These are phyloP conservation scores for Rhizoglyphus robini DNA, from an alignment of 1,140 invertebrate genomes.

Conservation along the genomic window DNA sequence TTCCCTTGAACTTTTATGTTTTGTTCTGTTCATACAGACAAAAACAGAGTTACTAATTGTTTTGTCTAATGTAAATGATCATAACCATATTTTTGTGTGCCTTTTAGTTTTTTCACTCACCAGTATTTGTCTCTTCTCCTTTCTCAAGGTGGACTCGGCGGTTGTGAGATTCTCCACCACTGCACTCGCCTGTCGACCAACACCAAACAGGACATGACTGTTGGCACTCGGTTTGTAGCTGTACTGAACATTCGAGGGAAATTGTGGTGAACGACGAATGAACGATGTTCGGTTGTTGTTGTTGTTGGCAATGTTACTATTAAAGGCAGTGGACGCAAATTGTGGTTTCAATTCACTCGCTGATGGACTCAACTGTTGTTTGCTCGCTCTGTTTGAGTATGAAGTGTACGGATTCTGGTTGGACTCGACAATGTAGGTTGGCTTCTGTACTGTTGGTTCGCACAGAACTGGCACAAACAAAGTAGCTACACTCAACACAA, in stretches of 20 bases:
- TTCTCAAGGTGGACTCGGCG: not conserved
- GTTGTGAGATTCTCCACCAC: not conserved
- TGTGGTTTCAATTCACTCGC: too few species aligned
- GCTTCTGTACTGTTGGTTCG: not conserved
- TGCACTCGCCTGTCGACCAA: not conserved
- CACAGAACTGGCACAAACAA: not conserved
- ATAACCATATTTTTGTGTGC: not conserved
- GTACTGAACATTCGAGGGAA: not conserved
- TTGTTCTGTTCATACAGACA: too few species aligned
- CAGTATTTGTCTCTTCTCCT: not conserved
- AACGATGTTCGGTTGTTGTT: not conserved
- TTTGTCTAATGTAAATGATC: not conserved
- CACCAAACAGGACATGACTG: not conserved
- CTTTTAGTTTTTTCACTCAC: not conserved
- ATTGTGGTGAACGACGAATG: not conserved
- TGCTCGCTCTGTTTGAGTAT: too few species aligned
- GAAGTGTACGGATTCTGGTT: not conserved
- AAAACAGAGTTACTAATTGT: too few species aligned
- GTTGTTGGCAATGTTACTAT: not conserved
- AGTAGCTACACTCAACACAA: not conserved
- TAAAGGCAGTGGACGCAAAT: not conserved
- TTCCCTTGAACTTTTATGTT: too few species aligned
- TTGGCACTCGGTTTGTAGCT: not conserved
- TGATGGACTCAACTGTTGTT: too few species aligned
- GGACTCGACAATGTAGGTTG: not conserved